Percentiles rank a stretch among this genome's conserved stretches.
Evolutionary conservation across 1,140 invertebrate genomes (phyloP).

Genomic region (Ceratina australensis): DNA sequence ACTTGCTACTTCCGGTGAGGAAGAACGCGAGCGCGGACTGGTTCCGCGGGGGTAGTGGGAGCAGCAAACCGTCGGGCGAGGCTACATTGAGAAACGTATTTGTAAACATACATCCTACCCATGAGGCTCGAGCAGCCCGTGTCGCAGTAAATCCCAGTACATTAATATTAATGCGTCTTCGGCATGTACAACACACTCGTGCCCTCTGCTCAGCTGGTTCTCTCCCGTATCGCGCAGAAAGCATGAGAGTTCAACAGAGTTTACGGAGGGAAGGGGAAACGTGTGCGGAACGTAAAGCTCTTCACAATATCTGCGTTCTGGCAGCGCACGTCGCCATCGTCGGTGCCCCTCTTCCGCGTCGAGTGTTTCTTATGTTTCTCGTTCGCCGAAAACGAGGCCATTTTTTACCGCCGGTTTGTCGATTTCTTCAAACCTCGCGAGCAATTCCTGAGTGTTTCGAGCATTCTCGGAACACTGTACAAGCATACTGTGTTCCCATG

Average conservation of each 20-base stretch:
- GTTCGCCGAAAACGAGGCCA: background rate
- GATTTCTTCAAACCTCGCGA: background rate
- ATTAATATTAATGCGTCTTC: constrained; percentile 75
- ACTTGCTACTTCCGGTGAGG: constrained; percentile 57
- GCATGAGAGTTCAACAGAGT: constrained; percentile 60
- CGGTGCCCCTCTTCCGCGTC: background rate
- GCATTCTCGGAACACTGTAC: no score
- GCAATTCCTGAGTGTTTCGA: background rate
- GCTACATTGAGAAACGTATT: constrained; percentile 62
- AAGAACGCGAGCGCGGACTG: constrained; percentile 41
- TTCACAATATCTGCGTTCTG: constrained; percentile 49
- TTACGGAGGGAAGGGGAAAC: constrained; percentile 52
- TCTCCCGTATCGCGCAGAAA: constrained; percentile 51
- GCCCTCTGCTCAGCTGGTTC: constrained; percentile 25
- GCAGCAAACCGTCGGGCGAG: constrained; percentile 4
- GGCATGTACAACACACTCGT: constrained; percentile 60
- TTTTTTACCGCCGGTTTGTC: background rate
- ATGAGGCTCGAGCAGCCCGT: constrained; percentile 58
- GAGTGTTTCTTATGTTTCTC: constrained; percentile 1
- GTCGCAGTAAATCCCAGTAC: constrained; percentile 70
- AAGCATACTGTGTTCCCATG: no score
- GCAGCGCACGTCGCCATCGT: constrained; percentile 1
- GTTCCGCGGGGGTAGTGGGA: background rate
- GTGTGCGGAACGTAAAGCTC: constrained; percentile 48
- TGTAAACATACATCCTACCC: constrained; percentile 67